Conservation (phyloP, 1,140 invertebrate species). For the Saccostrea cuccullata region DNA sequence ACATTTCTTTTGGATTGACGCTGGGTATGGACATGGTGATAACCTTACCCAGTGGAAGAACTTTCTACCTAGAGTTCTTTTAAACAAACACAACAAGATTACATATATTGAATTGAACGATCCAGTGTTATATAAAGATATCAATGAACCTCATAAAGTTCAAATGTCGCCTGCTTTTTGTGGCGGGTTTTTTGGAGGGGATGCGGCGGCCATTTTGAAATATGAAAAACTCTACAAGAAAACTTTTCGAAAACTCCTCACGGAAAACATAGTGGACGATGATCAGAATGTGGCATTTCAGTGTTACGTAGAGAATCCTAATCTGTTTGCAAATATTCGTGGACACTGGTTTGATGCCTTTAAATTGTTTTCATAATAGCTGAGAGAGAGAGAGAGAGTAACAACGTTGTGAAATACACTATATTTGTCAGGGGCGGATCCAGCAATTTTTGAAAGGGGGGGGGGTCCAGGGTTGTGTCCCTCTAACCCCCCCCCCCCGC, state of each 20-base stretch:
- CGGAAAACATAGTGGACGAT: constrained; percentile 50
- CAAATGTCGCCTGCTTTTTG: constrained; percentile 13
- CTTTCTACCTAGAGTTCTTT: constrained; percentile 9
- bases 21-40: constrained; percentile 57
- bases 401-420: not conserved
- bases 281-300: constrained; percentile 45
- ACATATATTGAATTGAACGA: constrained; percentile 41
- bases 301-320: constrained; percentile 43
- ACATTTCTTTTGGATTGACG: constrained; percentile 65
- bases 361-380: constrained; percentile 33
- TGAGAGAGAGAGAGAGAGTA: not conserved
- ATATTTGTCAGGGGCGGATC: no score
- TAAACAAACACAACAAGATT: constrained; percentile 22
- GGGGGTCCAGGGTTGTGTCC: no score
- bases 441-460: no score
- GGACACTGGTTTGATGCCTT: constrained; percentile 54
- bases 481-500: no score
- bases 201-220: constrained; percentile 21
- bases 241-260: constrained; percentile 29
- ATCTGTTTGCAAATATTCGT: constrained; percentile 26
- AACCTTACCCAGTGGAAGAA: not conserved
- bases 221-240: constrained; percentile 48
- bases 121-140: not conserved
- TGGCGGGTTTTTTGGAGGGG: constrained; percentile 50
- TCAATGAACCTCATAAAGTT: constrained; percentile 36